Evolutionary conservation across 2,888 invertebrate genomes (phyloP).

Genomic region (Selenia dentaria): DNA sequence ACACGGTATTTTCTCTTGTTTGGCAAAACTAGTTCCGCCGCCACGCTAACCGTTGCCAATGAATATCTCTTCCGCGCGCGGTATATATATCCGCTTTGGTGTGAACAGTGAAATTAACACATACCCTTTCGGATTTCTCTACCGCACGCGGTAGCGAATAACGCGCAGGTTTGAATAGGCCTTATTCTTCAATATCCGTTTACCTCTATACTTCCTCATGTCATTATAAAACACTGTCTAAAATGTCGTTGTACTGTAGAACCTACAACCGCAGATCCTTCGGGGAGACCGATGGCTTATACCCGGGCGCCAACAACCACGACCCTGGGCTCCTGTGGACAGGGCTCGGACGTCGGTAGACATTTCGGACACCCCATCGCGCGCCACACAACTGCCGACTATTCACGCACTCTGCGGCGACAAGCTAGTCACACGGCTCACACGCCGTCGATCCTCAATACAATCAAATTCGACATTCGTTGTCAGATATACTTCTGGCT

Average conservation of each 20-base stretch:
- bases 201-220: no score
- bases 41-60: no score
- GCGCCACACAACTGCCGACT: not conserved
- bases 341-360: slow-evolving; percentile 82
- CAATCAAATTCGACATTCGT: slow-evolving; percentile 19
- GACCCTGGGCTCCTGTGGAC: slow-evolving; percentile 88
- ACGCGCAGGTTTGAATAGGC: no score
- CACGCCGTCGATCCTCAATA: slow-evolving; percentile 14
- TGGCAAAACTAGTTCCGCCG: no score
- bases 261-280: slow-evolving; percentile 86
- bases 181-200: no score
- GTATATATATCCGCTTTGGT: no score
- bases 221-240: slow-evolving; percentile 3
- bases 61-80: no score
- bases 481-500: slow-evolving; percentile 46
- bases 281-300: slow-evolving; percentile 82
- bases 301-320: slow-evolving; percentile 86
- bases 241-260: slow-evolving; percentile 75
- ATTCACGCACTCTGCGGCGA: slow-evolving; percentile 18
- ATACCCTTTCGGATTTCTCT: no score
- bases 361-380: slow-evolving; percentile 23
- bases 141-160: no score
- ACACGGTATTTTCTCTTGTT: no score
- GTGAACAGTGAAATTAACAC: no score
- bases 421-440: not conserved